phyloP scores from a whole-genome alignment of 2,888 invertebrate species.

The Pterostichus niger region DNA sequence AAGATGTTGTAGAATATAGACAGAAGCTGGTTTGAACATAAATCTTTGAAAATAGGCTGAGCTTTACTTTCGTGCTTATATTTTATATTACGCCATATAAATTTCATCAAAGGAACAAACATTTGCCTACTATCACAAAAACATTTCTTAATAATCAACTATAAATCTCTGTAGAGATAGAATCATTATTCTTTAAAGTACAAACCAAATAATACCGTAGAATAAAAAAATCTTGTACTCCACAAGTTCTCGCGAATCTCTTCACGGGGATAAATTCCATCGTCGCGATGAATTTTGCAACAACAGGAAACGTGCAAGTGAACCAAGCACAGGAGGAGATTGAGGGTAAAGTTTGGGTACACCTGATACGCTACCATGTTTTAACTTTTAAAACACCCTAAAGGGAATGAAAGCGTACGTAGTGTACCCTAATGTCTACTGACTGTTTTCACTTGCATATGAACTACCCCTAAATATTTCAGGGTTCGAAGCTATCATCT shows the following conservation, averaged over 20 bases:
- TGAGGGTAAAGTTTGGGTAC: neutral
- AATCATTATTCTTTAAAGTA: neutral
- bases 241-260: neutral
- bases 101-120: no score
- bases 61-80: no score
- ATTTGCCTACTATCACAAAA: no score
- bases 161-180: no score
- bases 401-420: neutral
- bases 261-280: conserved; percentile 15
- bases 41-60: no score
- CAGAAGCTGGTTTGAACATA: no score
- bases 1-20: no score
- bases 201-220: conserved; percentile 10
- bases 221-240: neutral
- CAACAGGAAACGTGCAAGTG: neutral
- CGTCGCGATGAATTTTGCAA: conserved; percentile 41
- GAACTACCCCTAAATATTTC: neutral
- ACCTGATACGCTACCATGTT: neutral
- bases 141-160: no score
- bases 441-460: neutral
- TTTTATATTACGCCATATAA: no score
- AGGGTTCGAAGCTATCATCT: neutral
- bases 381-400: conserved; percentile 11
- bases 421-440: conserved; percentile 1
- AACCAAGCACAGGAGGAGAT: neutral